A percentile compares a stretch with the other conserved stretches of the same genome.
Evolutionary conservation across 2,797 vertebrate species (phyloP).

Genomic region (Potorous gilbertii): DNA sequence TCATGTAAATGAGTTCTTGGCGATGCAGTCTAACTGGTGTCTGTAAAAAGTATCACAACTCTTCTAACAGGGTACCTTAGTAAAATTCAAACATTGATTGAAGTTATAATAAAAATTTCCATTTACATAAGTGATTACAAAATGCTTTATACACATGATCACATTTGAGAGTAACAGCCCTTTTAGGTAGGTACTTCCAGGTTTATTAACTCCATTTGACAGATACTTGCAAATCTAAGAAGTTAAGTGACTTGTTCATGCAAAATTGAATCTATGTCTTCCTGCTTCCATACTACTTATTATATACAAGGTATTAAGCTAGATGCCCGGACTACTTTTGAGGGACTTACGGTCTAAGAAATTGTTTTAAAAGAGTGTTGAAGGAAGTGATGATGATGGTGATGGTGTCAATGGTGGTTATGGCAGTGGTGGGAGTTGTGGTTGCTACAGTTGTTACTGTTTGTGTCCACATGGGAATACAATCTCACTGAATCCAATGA

Average conservation of each 20-base stretch:
- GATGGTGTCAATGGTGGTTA: not conserved
- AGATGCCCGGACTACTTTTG: not conserved
- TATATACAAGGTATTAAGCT: not conserved
- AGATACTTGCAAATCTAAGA: not conserved
- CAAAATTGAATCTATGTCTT: not conserved
- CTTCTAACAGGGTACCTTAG: not conserved
- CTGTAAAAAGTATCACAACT: not conserved
- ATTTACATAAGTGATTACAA: not conserved
- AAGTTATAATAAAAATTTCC: conserved; percentile 5
- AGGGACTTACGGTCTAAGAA: not conserved
- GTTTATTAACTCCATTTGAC: not conserved
- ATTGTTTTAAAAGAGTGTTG: not conserved
- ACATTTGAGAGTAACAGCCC: conserved; percentile 4
- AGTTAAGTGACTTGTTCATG: not conserved
- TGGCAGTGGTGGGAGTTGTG: not conserved
- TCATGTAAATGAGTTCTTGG: not conserved
- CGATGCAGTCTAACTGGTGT: conserved; percentile 16
- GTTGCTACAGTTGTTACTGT: not conserved
- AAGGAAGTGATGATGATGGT: not conserved
- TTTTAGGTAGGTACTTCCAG: not conserved
- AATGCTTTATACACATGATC: not conserved
- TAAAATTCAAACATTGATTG: conserved; percentile 6
- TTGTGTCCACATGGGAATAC: not conserved
- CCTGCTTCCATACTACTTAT: not conserved
- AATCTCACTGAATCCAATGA: not conserved